Base-by-base conservation (phyloP, 2,888 invertebrate genomes). In the Ophioninae sp. region DNA sequence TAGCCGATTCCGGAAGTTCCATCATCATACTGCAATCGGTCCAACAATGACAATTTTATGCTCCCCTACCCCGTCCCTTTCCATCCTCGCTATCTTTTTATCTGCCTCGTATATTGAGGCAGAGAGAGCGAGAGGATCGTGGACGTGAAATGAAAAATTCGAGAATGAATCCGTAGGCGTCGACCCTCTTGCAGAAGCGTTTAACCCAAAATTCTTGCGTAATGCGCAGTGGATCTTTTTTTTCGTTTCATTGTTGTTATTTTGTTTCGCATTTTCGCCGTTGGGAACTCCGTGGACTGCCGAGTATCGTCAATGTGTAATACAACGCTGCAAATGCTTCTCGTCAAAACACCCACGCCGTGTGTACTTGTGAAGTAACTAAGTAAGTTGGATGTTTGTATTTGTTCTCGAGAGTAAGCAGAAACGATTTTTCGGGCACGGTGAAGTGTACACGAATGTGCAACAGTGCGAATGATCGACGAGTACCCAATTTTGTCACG, bases 1-100 rank as follows among this genome's bases (percentile, higher is more conserved):
- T 80, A 85, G 85, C 86, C 80, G 85, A 84, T 83, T 69, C 84
- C 83, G 85, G 85, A 87, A 85, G 73, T 84, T 82, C 68, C 84
- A 61, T 84, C 81, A 61, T 37, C 70, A 56, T 59, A 82, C 67
- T 50, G 50, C 73, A 68, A 75, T 70, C 77, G 77, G 57, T 75
- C 76, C 69, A 81, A 74, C 67, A 76, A 61, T 83, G 70, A 85
- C 74, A 85, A 85, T 73, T 68, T 59, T 41, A n/a, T 44, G n/a
- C 41, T 30, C 21, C 59, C 8, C 61, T 20, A 17, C 21, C 13
- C 56, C 50, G 50, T 50, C 13, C 10, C 13, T 20, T 21, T 50
- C 6, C 44, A n/a, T 44, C 23, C 44, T 65, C 64, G n/a, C 21
- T 39, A 6, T 62, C 56, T 3, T 23, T 56, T 17, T 50, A 13